These are phyloP conservation scores for Capitulum mitella DNA, from an alignment of 2,888 invertebrate species.

Conservation along the genomic window DNA sequence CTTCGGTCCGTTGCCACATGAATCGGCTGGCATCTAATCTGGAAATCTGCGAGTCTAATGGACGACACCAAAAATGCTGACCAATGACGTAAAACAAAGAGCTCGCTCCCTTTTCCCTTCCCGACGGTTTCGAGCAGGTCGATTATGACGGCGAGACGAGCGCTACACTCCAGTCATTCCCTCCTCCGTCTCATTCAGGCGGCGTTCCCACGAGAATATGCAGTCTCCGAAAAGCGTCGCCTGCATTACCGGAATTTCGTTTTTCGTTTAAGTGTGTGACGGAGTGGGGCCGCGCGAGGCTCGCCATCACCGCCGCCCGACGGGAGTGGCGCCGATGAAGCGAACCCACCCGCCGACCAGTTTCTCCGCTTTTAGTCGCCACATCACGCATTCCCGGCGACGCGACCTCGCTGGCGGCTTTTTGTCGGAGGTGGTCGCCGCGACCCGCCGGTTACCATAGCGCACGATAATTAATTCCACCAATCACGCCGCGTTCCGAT, in stretches of 20 bases:
- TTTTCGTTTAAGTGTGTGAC: background rate
- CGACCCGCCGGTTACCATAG: background rate
- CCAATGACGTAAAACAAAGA: background rate
- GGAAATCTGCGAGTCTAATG: no score
- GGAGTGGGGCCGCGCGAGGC: background rate
- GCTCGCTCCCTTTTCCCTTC: no score
- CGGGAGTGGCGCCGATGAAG: background rate
- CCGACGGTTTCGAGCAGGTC: no score
- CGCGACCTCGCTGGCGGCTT: background rate
- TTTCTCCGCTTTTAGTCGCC: background rate
- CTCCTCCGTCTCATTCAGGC: background rate
- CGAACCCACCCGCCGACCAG: background rate
- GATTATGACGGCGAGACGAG: no score
- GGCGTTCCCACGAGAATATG: slow-evolving; percentile 2
- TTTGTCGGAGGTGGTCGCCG: background rate
- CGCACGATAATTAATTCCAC: slow-evolving; percentile 17
- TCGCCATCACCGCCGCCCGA: no score
- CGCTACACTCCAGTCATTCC: no score
- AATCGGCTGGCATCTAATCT: no score
- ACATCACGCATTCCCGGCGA: background rate
- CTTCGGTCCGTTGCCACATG: no score
- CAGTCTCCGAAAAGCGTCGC: background rate
- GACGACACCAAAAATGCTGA: no score
- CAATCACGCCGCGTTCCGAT: background rate
- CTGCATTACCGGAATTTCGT: slow-evolving; percentile 12